Conservation (phyloP, 2,797 vertebrate species). For the Enteromius trimaculatus region DNA sequence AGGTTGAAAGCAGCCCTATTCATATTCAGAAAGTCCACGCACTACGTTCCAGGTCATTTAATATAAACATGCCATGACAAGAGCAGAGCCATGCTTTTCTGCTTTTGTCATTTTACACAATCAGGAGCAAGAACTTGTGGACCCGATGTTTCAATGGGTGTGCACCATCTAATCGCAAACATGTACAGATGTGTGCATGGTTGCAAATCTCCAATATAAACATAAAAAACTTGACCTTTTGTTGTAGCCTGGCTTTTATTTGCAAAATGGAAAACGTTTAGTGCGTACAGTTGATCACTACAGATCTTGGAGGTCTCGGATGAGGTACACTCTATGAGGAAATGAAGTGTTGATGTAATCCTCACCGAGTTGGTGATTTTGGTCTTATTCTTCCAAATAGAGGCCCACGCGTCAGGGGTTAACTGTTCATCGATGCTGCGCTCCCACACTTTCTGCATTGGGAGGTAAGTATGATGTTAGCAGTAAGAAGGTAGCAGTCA, state of each 20-base stretch:
- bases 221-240: not conserved
- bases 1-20: conserved; percentile 63
- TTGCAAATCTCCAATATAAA: not conserved
- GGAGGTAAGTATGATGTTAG: conserved; percentile 41
- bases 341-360: conserved; percentile 47
- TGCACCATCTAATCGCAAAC: not conserved
- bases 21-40: conserved; percentile 46
- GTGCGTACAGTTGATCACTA: not conserved
- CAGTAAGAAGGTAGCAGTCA: not conserved
- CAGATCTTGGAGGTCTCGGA: conserved; percentile 7
- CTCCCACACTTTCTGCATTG: conserved; percentile 81
- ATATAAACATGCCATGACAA: conserved; percentile 53
- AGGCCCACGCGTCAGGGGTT: conserved; percentile 80
- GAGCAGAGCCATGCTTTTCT: conserved; percentile 22
- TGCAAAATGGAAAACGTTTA: not conserved
- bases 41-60: conserved; percentile 51
- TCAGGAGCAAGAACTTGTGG: conserved; percentile 14
- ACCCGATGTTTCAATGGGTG: not conserved
- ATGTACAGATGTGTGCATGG: not conserved
- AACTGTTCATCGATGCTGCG: conserved; percentile 81
- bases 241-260: conserved; percentile 2
- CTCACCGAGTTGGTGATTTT: conserved; percentile 81
- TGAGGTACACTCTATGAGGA: conserved; percentile 11
- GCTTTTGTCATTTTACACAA: conserved; percentile 16
- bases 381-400: conserved; percentile 83